phyloP scores from a whole-genome alignment of 2,113 vertebrate species.

The Hyaena hyaena region DNA sequence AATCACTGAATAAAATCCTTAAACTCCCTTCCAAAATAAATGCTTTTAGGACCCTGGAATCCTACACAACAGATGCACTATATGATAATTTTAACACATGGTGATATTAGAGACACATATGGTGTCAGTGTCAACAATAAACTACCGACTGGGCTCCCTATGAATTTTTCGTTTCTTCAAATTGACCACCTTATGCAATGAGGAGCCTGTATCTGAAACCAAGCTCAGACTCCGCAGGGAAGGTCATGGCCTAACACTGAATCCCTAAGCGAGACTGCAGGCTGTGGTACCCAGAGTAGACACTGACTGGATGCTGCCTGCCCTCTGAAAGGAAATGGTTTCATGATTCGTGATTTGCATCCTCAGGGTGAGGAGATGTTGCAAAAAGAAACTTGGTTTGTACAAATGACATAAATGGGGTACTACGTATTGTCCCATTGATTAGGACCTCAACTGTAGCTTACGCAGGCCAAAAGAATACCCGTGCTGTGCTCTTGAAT shows the following conservation, averaged over 20 bases:
- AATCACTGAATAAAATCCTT: neutral
- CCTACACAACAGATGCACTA: neutral
- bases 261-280: neutral
- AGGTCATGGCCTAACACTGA: neutral
- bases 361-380: neutral
- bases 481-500: neutral
- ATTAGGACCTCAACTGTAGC: neutral
- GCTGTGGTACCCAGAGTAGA: neutral
- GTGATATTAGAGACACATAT: neutral
- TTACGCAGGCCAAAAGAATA: neutral
- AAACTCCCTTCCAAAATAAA: neutral
- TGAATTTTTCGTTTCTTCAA: neutral
- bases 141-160: neutral
- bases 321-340: neutral
- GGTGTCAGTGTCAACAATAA: rapidly evolving
- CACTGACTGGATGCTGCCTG: neutral
- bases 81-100: neutral
- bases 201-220: neutral
- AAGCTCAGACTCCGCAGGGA: neutral
- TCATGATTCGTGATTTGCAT: neutral
- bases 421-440: neutral
- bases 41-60: neutral
- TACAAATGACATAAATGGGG: neutral
- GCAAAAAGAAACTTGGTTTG: neutral
- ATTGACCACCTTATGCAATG: neutral